A percentile compares a stretch with the other conserved stretches of the same genome.
phyloP scores from a whole-genome alignment of 2,113 vertebrate genomes.

The Pachyramphus minor region DNA sequence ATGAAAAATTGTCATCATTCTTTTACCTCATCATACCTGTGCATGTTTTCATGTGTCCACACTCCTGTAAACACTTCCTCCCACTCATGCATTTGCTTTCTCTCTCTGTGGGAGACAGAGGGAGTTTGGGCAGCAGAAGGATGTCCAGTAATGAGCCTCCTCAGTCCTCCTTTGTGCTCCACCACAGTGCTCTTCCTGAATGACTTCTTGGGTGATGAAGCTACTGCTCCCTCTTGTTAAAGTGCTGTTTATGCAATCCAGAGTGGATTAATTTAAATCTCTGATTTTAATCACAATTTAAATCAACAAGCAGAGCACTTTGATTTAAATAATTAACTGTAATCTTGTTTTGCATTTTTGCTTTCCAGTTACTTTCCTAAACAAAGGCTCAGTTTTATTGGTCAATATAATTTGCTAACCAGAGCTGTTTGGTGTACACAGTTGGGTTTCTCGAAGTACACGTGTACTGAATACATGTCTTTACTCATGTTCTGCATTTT shows the following conservation, averaged over 20 bases:
- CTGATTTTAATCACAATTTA: constrained; percentile 58
- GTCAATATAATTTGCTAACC: constrained; percentile 17
- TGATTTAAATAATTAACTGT: constrained; percentile 55
- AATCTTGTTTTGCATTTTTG: constrained; percentile 51
- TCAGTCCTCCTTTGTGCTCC: not conserved
- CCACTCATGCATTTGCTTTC: not conserved
- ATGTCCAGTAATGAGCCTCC: not conserved
- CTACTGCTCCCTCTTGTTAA: not conserved
- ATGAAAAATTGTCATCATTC: not conserved
- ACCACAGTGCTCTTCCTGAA: not conserved
- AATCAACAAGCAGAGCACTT: constrained; percentile 38
- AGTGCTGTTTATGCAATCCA: constrained; percentile 33
- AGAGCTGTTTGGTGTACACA: not conserved
- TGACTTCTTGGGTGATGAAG: not conserved
- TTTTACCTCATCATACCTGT: not conserved
- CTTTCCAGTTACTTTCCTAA: constrained; percentile 58
- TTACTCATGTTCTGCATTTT: not conserved
- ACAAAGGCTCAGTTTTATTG: constrained; percentile 34
- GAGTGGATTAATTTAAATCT: constrained; percentile 52
- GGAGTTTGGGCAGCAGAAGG: not conserved
- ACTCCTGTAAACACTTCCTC: not conserved
- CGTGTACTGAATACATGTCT: not conserved
- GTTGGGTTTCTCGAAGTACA: not conserved
- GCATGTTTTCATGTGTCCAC: not conserved
- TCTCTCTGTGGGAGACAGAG: not conserved